Percentiles rank a stretch among this genome's conserved stretches.
Evolutionary conservation across 2,113 vertebrate species (phyloP).

Genomic region (Thamnaconus septentrionalis): DNA sequence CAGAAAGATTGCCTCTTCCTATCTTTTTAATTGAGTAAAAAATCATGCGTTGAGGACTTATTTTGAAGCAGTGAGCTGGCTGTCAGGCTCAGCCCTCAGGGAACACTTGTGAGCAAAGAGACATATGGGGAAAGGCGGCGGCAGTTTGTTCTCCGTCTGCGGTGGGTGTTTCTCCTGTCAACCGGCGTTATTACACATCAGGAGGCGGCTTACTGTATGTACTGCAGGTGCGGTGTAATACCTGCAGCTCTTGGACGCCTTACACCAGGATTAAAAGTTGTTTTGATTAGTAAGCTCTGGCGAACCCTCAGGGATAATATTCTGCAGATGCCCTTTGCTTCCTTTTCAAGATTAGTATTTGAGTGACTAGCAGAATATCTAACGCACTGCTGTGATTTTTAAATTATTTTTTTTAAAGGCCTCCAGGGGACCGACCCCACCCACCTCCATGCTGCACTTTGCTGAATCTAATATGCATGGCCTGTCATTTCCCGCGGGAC

Average conservation of each 20-base stretch:
- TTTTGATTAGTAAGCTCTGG: constrained; percentile 47
- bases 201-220: constrained; percentile 36
- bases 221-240: constrained; percentile 46
- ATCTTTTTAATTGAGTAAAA: constrained; percentile 19
- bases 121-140: constrained; percentile 41
- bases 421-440: too few species aligned
- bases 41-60: constrained; percentile 32
- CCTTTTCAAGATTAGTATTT: constrained; percentile 25
- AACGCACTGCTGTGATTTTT: too few species aligned
- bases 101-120: constrained; percentile 25
- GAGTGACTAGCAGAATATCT: neutral
- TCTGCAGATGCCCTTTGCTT: constrained; percentile 38
- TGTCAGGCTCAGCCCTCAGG: constrained; percentile 33
- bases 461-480: too few species aligned
- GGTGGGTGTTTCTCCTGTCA: constrained; percentile 42
- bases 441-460: too few species aligned
- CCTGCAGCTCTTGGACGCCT: constrained; percentile 44
- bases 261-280: constrained; percentile 63
- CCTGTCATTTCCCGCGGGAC: too few species aligned
- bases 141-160: constrained; percentile 28
- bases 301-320: constrained; percentile 38
- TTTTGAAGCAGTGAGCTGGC: constrained; percentile 20
- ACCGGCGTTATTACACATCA: constrained; percentile 45
- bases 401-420: too few species aligned
- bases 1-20: constrained; percentile 8